phyloP scores from a whole-genome alignment of 2,113 vertebrate species.

The Glaucomys volans region DNA sequence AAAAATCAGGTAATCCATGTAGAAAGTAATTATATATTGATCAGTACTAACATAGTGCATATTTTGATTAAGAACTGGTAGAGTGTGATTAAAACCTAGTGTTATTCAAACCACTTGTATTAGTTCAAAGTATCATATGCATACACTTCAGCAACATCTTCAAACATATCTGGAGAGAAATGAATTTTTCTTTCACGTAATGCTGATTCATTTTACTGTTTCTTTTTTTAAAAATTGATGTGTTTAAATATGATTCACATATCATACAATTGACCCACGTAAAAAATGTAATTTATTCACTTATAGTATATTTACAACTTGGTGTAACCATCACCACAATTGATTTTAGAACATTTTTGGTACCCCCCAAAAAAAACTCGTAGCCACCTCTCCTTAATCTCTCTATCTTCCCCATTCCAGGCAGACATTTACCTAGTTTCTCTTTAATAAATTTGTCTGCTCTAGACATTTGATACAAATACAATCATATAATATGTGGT shows the following conservation, averaged over 20 bases:
- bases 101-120: background rate
- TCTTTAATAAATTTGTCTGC: background rate
- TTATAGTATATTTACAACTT: background rate
- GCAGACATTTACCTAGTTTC: background rate
- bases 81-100: background rate
- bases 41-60: background rate
- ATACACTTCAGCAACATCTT: background rate
- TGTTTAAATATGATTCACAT: background rate
- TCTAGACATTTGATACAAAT: background rate
- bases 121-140: background rate
- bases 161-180: background rate
- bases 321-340: background rate
- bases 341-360: background rate
- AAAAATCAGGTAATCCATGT: background rate
- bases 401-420: too few species aligned
- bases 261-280: background rate
- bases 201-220: background rate
- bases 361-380: background rate
- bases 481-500: background rate
- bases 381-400: background rate
- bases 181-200: background rate
- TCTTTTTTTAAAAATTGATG: background rate
- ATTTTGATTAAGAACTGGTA: slow-evolving; percentile 22
- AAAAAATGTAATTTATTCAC: background rate
- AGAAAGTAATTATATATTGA: background rate